Percentiles rank a stretch among this genome's conserved stretches.
These are phyloP conservation scores for Typhlomys cinereus DNA, from an alignment of 2,113 vertebrate genomes.

Conservation along the genomic window DNA sequence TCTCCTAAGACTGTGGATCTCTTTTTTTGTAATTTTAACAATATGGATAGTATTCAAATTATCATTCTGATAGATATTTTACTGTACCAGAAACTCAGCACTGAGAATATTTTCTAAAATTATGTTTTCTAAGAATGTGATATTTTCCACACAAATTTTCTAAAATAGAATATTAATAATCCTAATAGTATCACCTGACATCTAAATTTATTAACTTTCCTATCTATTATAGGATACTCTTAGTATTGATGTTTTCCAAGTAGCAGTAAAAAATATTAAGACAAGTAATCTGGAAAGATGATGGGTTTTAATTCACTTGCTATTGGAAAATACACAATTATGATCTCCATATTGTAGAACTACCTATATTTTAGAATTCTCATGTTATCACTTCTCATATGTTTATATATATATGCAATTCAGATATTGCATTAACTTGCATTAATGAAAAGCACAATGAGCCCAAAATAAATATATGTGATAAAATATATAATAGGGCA, in stretches of 20 bases:
- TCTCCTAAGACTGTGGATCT: neutral
- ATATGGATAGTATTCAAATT: neutral
- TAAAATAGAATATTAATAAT: neutral
- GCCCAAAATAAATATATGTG: neutral
- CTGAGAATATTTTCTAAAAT: neutral
- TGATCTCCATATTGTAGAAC: neutral
- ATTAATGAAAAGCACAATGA: neutral
- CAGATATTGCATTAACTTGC: neutral
- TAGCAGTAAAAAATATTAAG: slow-evolving; percentile 19
- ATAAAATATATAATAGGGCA: neutral
- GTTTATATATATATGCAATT: neutral
- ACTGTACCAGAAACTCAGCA: neutral
- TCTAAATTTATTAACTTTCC: slow-evolving; percentile 4
- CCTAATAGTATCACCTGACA: neutral
- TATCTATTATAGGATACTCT: neutral
- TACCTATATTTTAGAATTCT: neutral
- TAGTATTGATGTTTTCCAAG: neutral
- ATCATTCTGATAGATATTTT: neutral
- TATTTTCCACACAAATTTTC: neutral
- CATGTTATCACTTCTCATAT: neutral
- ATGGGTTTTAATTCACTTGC: slow-evolving; percentile 28
- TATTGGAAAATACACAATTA: slow-evolving; percentile 39
- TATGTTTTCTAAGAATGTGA: neutral
- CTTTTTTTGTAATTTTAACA: neutral
- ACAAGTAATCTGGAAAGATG: slow-evolving; percentile 26